phyloP scores from a whole-genome alignment of 1,140 invertebrate genomes.

The Steinernema khuongi region DNA sequence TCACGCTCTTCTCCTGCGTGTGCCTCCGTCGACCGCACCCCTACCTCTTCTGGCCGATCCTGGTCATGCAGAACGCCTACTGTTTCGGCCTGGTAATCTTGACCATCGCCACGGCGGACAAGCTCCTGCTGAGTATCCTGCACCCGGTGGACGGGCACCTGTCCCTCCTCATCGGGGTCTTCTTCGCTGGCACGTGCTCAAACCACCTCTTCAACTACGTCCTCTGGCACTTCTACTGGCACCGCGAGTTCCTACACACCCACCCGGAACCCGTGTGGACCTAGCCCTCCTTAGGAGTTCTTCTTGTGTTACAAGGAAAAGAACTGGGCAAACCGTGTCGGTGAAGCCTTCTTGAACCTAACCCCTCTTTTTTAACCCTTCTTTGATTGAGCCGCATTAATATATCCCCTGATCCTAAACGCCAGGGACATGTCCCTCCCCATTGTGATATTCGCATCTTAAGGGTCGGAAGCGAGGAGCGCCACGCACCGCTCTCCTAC shows the following conservation, averaged over 20 bases:
- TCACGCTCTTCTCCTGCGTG: slow-evolving; percentile 11
- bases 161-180: slow-evolving; percentile 38
- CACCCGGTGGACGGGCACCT: slow-evolving; percentile 37
- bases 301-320: too few species aligned
- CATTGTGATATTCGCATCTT: too few species aligned
- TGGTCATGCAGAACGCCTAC: slow-evolving; percentile 42
- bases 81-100: slow-evolving; percentile 42
- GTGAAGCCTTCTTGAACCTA: too few species aligned
- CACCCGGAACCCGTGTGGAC: too few species aligned
- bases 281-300: too few species aligned
- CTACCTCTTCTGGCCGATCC: slow-evolving; percentile 37
- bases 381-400: too few species aligned
- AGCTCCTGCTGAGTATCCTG: slow-evolving; percentile 36
- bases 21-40: slow-evolving; percentile 36
- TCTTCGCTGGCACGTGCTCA: slow-evolving; percentile 29
- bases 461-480: too few species aligned
- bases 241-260: slow-evolving; percentile 31
- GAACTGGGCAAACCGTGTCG: too few species aligned
- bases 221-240: slow-evolving; percentile 42
- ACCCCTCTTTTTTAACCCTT: too few species aligned
- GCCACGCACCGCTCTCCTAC: too few species aligned
- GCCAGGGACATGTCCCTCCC: too few species aligned
- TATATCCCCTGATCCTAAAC: too few species aligned
- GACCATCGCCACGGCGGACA: slow-evolving; percentile 38
- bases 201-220: slow-evolving; percentile 42